Base-by-base conservation (phyloP, 2,113 vertebrate species). In the Pteronura brasiliensis region DNA sequence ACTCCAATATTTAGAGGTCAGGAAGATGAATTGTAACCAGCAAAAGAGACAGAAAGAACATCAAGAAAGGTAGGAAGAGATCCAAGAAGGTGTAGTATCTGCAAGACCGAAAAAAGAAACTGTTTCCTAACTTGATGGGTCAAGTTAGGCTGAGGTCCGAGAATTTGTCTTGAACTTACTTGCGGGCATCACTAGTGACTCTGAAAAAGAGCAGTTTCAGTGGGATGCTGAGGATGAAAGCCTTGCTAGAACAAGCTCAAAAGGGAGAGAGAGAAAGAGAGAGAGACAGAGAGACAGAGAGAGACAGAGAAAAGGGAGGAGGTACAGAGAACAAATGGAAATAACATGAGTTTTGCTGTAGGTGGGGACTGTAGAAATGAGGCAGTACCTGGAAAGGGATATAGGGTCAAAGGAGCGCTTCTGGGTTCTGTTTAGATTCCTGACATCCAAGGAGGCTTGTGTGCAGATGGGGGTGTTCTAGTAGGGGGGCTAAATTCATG, bases 161-260 rank as follows among this genome's bases (percentile, higher is more conserved):
- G 65, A 90, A 90, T 96, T 87, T 14, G 59, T 65, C 67, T 93
- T 77, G 76, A 59, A 49, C n/a, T 96, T 88, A 72, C 59, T 87
- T 90, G 81, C 47, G 12, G 15, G 7, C 7, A 4, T 83, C n/a
- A 55, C 29, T 63, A 67, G 76, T 88, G 76, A 84, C 14, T 52
- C 25, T 88, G 55, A 83, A 47, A 59, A 67, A 88, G 25, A 25
- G 1, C 7, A 80, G 23, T 88, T 93, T 84, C 47, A 61, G 31
- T 93, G 61, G 21, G 34, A 44, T 80, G 44, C 4, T 39, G 39
- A 90, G 11, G 67, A 61, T 79, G 12, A 74, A 92, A 83, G 14
- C 27, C 34, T 74, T 96, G 27, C 49, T 72, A 20, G 27, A 90
- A 31, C 39, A 59, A 74, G 27, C n/a, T 88, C 27, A 86, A 93